phyloP scores from a whole-genome alignment of 2,888 invertebrate species.

The Bugula neritina region DNA sequence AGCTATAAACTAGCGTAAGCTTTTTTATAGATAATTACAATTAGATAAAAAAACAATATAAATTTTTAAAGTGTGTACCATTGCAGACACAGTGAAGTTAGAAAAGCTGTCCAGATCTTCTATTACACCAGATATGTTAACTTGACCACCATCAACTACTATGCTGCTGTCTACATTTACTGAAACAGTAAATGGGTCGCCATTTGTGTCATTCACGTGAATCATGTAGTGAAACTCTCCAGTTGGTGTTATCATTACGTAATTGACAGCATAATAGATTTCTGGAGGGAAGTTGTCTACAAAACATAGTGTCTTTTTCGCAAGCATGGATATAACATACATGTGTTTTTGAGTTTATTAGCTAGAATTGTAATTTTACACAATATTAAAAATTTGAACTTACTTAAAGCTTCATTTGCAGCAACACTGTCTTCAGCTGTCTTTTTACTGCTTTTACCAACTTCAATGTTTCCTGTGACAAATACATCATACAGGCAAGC shows the following conservation, averaged over 20 bases:
- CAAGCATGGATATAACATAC: too few species aligned
- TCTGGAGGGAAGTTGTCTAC: not conserved
- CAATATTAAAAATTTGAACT: too few species aligned
- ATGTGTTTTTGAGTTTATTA: too few species aligned
- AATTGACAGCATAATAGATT: not conserved
- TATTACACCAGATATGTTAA: not conserved
- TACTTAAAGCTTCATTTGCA: not conserved
- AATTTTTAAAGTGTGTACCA: too few species aligned
- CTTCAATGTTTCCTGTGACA: not conserved
- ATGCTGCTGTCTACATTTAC: not conserved
- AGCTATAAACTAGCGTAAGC: too few species aligned
- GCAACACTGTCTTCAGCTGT: slow-evolving; percentile 8
- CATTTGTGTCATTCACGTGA: not conserved
- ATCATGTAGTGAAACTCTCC: not conserved
- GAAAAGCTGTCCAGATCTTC: not conserved
- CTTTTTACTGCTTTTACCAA: slow-evolving; percentile 15
- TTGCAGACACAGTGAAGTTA: not conserved
- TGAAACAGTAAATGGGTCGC: not conserved
- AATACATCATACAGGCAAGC: slow-evolving; percentile 1
- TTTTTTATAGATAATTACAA: too few species aligned
- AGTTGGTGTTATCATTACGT: not conserved
- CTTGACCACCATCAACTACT: not conserved
- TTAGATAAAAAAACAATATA: too few species aligned
- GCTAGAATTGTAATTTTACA: too few species aligned
- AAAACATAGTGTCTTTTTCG: too few species aligned